Evolutionary conservation across 2,113 vertebrate genomes (phyloP).

Genomic region (Spea bombifrons): DNA sequence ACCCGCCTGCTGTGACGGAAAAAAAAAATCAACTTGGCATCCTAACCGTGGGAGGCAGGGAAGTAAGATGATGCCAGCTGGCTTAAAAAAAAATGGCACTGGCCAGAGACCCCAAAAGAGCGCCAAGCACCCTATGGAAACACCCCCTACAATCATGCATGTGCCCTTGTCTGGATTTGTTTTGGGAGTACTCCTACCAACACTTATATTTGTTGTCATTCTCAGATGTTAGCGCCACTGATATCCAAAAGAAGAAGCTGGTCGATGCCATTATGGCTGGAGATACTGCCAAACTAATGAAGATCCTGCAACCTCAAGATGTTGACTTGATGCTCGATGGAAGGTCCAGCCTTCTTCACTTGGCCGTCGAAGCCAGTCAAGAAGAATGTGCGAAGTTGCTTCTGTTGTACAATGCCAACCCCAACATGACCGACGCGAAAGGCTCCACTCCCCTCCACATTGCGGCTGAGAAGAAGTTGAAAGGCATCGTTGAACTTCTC

Average conservation of each 20-base stretch:
- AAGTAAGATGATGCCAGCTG: too few species aligned
- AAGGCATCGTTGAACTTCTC: slow-evolving; percentile 81
- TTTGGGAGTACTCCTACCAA: not conserved
- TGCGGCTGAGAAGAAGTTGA: slow-evolving; percentile 79
- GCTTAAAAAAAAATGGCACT: too few species aligned
- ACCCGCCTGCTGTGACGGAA: too few species aligned
- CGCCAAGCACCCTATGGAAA: too few species aligned
- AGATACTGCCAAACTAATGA: slow-evolving; percentile 90
- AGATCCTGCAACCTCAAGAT: slow-evolving; percentile 97
- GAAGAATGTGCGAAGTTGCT: slow-evolving; percentile 94
- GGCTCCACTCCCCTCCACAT: slow-evolving; percentile 87
- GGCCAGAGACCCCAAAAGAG: too few species aligned
- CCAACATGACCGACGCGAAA: slow-evolving; percentile 77
- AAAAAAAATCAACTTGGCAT: too few species aligned
- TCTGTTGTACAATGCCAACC: slow-evolving; percentile 86
- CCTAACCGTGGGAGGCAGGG: too few species aligned
- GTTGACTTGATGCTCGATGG: slow-evolving; percentile 87
- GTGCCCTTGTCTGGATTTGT: not conserved
- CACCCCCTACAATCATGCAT: too few species aligned
- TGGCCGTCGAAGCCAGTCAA: slow-evolving; percentile 80
- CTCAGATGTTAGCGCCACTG: slow-evolving; percentile 77
- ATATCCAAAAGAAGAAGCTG: slow-evolving; percentile 87
- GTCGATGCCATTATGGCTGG: slow-evolving; percentile 84
- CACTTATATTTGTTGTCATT: not conserved
- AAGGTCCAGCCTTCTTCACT: slow-evolving; percentile 81